Evolutionary conservation across 2,113 vertebrate genomes (phyloP).

Genomic region (Salvator merianae): DNA sequence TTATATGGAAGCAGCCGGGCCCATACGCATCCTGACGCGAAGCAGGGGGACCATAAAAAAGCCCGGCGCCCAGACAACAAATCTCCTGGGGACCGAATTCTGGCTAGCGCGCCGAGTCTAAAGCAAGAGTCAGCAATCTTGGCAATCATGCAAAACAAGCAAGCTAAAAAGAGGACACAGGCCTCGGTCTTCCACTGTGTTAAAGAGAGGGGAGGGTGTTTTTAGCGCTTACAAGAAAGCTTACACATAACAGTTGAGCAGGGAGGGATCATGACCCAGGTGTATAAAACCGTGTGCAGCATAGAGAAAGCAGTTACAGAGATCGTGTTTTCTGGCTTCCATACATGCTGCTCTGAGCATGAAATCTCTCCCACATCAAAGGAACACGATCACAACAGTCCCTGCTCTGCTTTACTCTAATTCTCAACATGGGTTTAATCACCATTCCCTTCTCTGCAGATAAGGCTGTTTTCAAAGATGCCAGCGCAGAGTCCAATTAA

Average conservation of each 20-base stretch:
- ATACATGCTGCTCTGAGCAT: too few species aligned
- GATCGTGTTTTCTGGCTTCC: not conserved
- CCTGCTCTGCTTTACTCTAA: too few species aligned
- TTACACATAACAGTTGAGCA: not conserved
- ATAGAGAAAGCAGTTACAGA: not conserved
- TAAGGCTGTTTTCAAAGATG: too few species aligned
- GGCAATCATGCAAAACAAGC: not conserved
- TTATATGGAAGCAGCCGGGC: constrained; percentile 1
- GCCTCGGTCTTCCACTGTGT: not conserved
- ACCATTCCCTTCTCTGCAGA: too few species aligned
- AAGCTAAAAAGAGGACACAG: not conserved
- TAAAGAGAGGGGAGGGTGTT: not conserved
- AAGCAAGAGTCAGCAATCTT: fast-evolving
- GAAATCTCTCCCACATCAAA: too few species aligned
- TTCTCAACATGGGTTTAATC: too few species aligned
- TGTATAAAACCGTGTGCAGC: not conserved
- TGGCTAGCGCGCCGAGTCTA: not conserved
- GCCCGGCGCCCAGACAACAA: not conserved
- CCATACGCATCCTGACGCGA: constrained; percentile 10
- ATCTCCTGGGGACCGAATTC: not conserved
- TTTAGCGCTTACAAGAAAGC: not conserved
- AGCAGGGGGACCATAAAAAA: not conserved
- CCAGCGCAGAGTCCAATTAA: too few species aligned
- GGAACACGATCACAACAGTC: too few species aligned
- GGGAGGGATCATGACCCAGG: not conserved